Base-by-base conservation (phyloP, 2,797 vertebrate genomes). In the Sebastes oblongus region DNA sequence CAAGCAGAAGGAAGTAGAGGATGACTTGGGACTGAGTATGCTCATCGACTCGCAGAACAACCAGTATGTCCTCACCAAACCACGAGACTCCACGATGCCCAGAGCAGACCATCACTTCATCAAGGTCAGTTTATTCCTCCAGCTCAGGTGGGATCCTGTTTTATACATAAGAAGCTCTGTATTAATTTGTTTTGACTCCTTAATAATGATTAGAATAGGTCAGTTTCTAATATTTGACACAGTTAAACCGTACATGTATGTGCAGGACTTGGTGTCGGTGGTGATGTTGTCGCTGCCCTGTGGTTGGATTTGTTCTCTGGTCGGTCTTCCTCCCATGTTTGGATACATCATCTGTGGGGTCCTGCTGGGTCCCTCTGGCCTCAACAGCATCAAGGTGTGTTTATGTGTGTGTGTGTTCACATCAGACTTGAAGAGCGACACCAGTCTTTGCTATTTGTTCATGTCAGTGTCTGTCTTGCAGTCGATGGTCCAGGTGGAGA, bases 31-130 rank as follows among this genome's bases (percentile, higher is more conserved):
- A 7, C 96, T 99, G 73, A 98, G 98, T 89, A 99, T 99, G 98
- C 97, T 99, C 78, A 99, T 99, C 24, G 98, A 99, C 95, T 99
- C 98, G 0, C 98, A 99, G 92, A 99, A 98, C 91, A 99, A 99
- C 94, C 98, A 98, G 91, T 99, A 99, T 36, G 97, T 99, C 75
- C 95, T 99, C 85, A 98, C 98, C 39, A 98, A 98, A 88, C 98
- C 98, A 30, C 92, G 98, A 25, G 98, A 99, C 78, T 97, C 98
- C 30, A 99, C 98, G 3, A 98, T 99, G 90, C 97, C 98, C 0
- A 96, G 97, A 18, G 97, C 97, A 2, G 98, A 99, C 90, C 98
- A 96, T 91, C 98, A 99, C 91, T 97, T 99, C 91, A 98, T 99
- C 86, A 98, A 98, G 97, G 97, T 98, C 82, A 60, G 89, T 72